phyloP scores from a whole-genome alignment of 92 coral and sea anemone species.

The Virgularia gustaviana region DNA sequence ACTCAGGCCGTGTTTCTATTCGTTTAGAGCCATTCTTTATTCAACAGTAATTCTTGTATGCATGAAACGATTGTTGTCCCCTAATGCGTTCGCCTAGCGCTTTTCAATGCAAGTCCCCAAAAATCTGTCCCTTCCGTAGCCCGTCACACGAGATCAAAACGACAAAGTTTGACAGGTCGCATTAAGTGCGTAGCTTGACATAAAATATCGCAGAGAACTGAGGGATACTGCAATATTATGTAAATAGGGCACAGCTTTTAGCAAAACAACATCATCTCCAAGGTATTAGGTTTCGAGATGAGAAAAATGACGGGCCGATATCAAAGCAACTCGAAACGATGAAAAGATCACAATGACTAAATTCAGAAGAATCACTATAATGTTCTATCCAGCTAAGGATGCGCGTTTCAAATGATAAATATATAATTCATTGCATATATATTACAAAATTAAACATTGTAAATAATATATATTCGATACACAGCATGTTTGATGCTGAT shows the following conservation, averaged over 20 bases:
- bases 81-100: not conserved
- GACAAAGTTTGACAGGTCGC: not conserved
- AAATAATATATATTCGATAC: too few species aligned
- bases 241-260: too few species aligned
- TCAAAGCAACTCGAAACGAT: too few species aligned
- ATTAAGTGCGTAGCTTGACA: not conserved
- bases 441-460: too few species aligned
- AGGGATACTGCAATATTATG: too few species aligned
- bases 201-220: too few species aligned
- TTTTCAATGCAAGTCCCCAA: not conserved
- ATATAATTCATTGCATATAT: too few species aligned
- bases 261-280: not conserved
- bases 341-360: too few species aligned
- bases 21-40: constrained; percentile 30
- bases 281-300: not conserved
- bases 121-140: not conserved
- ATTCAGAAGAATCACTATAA: too few species aligned
- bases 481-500: too few species aligned
- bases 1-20: constrained; percentile 11
- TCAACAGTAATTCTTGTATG: constrained; percentile 25
- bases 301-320: not conserved
- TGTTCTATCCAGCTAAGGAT: too few species aligned
- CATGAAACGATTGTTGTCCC: constrained; percentile 19
- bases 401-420: too few species aligned
- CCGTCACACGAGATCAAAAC: not conserved